Evolutionary conservation across 2,113 vertebrate genomes (phyloP), one percentile per base, ranked within the genome.

Genomic region (Atherinomorus stipes): DNA sequence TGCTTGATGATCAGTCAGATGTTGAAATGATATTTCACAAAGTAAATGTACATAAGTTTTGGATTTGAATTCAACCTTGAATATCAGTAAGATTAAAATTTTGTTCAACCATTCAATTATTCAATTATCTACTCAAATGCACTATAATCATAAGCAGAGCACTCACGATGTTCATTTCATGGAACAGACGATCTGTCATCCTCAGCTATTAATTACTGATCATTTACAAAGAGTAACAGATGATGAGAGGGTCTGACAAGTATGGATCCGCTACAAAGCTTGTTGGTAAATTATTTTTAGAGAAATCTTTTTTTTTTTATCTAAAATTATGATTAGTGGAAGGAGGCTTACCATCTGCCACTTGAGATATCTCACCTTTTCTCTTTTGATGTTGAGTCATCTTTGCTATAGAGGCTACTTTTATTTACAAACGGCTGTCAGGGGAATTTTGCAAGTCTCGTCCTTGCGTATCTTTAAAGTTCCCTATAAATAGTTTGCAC

Each of bases 351-450:
- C 80, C 85, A 90, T 89, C 83, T 85, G 88, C 80, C 86, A 49
- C 88, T 80, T 81, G 85, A 89, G 88, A 90, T 83, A 83, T 89
- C 72, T 76, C 47, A 60, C 70, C 51, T 78, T 80, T 82, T 50
- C 56, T 56, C 72, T 37, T 90, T 88, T 90, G 84, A 91, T 84
- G 83, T 81, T 54, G 71, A 83, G 69, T 89, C 54, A 71, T 84
- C 84, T 74, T 66, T 56, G 59, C 81, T 61, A 74, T 76, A 52
- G 79, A 85, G 77, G 74, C 71, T 75, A 75, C 71, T 90, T 91
- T 83, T 91, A 88, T 92, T 89, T 90, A 88, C 86, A 78, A 78
- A 78, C 71, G 76, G 65, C 80, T 84, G 76, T 89, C 86, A 83
- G 74, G 85, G 78, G 85, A 90, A 53, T 54, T 42, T 76, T 80